A percentile compares a stretch with the other conserved stretches of the same genome.
phyloP scores from a whole-genome alignment of 1,140 invertebrate species.

The Pogonomyrmex barbatus region DNA sequence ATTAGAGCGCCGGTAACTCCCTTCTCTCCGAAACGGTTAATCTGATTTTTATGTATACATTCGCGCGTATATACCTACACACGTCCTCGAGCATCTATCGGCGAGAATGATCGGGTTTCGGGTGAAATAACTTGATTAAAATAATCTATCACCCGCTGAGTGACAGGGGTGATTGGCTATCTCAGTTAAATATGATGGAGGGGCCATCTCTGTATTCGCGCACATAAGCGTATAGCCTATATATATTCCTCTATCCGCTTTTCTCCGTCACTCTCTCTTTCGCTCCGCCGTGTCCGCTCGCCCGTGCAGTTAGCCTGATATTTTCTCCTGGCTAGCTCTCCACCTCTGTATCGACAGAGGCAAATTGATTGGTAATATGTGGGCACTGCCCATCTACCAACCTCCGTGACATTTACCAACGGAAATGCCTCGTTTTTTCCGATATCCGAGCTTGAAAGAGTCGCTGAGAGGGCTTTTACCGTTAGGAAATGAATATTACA shows the following conservation, averaged over 20 bases:
- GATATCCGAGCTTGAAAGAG: conserved; percentile 74
- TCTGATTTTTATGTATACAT: conserved; percentile 70
- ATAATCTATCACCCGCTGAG: conserved; percentile 76
- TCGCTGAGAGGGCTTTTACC: conserved; percentile 75
- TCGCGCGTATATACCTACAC: conserved; percentile 37
- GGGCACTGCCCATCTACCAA: conserved; percentile 69
- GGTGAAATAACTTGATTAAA: conserved; percentile 76
- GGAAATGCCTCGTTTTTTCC: conserved; percentile 76
- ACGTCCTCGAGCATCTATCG: conserved; percentile 56
- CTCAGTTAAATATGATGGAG: conserved; percentile 77
- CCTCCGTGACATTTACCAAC: conserved; percentile 76
- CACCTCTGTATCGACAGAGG: conserved; percentile 75
- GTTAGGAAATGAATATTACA: conserved; percentile 75
- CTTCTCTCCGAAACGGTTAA: conserved; percentile 52
- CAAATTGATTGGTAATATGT: conserved; percentile 78
- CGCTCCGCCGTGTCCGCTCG: conserved; percentile 34
- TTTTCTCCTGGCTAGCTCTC: conserved; percentile 54
- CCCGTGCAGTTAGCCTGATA: conserved; percentile 59
- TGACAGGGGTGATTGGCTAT: conserved; percentile 75
- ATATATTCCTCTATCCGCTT: conserved; percentile 18
- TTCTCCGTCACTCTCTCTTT: conserved; percentile 50
- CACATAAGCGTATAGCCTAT: conserved; percentile 22
- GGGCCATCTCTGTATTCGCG: conserved; percentile 60
- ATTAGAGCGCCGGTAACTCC: conserved; percentile 46
- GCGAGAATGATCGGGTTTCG: conserved; percentile 68